Base-by-base conservation (phyloP, 1,140 invertebrate genomes). In the Brachionus asplanchnoidis region DNA sequence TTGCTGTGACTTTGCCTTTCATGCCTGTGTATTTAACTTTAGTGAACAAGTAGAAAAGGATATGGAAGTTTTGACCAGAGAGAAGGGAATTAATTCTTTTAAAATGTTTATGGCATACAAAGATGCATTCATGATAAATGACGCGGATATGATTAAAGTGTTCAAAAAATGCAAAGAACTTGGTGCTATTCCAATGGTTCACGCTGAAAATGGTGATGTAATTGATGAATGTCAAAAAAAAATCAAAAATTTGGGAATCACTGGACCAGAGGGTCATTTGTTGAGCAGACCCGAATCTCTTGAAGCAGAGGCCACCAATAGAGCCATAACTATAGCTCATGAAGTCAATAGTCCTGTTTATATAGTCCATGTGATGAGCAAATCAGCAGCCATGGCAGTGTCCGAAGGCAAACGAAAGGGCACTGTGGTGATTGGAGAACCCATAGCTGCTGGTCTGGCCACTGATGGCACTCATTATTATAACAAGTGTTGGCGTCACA, bases 71-170 rank as follows among this genome's bases (percentile, higher is more conserved):
- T 86, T 92, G 4, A 86, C 86, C 40, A 88, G 88, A 85, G 90
- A 92, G 85, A 90, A 91, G 87, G 91, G 97, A 2, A 91, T 99
- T 40, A 99, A 98, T 90, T 98, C 97, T 0, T 99, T 98, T 90
- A 99, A 99, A 91, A 60, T 75, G 8, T 99, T 98, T 90, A 97
- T 99, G 95, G 96, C 97, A 0, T 98, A 98, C 88, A 94, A 94
- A 87, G 95, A 95, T 87, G 88, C 92, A 0, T 95, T 94, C 88
- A 97, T 97, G 94, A 90, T 99, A n/a, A 92, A 93, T 85, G 97
- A 99, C 89, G 91, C 93, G 26, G 95, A 98, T 85, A 90, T 99
- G 9, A 94, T 96, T 87, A 92, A 93, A 85, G 92, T 93, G 2
- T 95, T 98, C 87, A 93, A 95, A 86, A 90, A 91, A 1, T 96